Evolutionary conservation across 2,888 invertebrate genomes (phyloP), one percentile per base, ranked within the genome.

Genomic region (Tridacna gigas): DNA sequence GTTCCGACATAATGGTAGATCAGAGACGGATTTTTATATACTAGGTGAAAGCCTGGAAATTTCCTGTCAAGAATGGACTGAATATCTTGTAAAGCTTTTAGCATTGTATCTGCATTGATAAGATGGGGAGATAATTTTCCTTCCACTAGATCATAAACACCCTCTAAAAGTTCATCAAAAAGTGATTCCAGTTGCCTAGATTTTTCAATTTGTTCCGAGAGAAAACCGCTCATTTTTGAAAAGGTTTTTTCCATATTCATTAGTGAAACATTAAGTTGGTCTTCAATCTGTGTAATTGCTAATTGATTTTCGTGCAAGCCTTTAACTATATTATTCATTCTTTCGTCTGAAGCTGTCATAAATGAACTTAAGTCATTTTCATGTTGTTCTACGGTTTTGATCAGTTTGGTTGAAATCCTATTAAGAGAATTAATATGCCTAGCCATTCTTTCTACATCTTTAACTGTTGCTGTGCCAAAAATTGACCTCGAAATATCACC

Each of bases 71-170:
- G 26, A 25, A 79, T 61, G 3, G 25, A 22, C 61, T 83, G 79
- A 26, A 83, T 79, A 11, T 77, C 48, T 13, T 51, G 22, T 13
- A 83, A 28, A 13, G 81, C 67, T 22, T 71, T 37, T 12, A n/a
- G 9, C 66, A 86, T 73, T 45, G 65, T 56, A 7, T 18, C 9
- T 45, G 47, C 45, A 48, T 66, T 73, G 22, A 82, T 74, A 47
- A 85, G 20, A 47, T 63, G 67, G 2, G 82, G 80, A 26, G 80
- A 86, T 20, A 81, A 45, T 65, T 71, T 80, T 37, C 82, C 85
- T 65, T 86, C 80, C 11, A 80, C 79, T 65, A 80, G 71, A 25
- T 82, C 69, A 78, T 75, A 79, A 25, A 86, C 28, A 9, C 85
- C 85, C 13, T 18, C n/a, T 71, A 77, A 65, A 51, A 86, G 47